Percentiles rank a stretch among this genome's conserved stretches.
Evolutionary conservation across 2,113 vertebrate species (phyloP).

Genomic region (Hemicordylus capensis): DNA sequence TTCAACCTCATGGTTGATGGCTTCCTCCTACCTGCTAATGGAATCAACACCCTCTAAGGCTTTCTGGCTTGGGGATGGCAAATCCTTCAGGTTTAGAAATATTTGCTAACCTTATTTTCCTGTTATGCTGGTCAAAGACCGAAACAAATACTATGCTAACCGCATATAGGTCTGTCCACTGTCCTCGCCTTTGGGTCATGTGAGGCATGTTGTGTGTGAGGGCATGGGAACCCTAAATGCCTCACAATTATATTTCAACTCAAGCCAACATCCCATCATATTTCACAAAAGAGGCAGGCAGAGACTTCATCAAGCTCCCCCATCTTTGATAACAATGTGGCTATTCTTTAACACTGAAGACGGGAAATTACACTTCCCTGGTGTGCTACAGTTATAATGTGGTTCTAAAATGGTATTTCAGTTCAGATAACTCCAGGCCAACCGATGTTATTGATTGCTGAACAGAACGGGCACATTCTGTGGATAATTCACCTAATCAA

Average conservation of each 20-base stretch:
- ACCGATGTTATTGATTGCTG: neutral
- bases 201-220: neutral
- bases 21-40: too few species aligned
- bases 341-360: neutral
- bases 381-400: neutral
- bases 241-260: constrained; percentile 5
- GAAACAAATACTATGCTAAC: too few species aligned
- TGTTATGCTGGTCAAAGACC: too few species aligned
- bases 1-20: too few species aligned
- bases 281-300: neutral
- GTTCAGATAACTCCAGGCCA: constrained; percentile 1
- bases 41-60: too few species aligned
- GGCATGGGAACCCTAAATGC: neutral
- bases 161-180: neutral
- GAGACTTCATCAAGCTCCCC: constrained; percentile 4
- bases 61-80: too few species aligned
- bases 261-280: neutral
- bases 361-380: constrained; percentile 5
- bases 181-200: neutral
- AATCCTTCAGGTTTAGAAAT: neutral
- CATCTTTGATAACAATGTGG: constrained; percentile 6
- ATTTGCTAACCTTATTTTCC: neutral
- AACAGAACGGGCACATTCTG: neutral
- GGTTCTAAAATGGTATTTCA: constrained; percentile 23
- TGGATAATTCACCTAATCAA: neutral